These are phyloP conservation scores for Philypnodon macrostomus DNA, from an alignment of 2,797 vertebrate species.

Conservation along the genomic window DNA sequence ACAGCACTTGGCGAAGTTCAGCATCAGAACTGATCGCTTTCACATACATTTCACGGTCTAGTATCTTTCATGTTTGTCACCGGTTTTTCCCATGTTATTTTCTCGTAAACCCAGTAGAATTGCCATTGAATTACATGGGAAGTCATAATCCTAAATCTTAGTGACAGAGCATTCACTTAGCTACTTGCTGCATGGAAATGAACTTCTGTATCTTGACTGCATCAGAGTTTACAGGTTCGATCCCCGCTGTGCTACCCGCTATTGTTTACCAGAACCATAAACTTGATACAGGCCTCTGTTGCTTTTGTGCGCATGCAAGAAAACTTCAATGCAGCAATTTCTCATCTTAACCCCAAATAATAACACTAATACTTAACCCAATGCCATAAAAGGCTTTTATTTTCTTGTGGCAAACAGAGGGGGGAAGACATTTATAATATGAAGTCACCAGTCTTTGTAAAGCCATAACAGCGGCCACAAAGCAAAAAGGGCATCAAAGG, in stretches of 20 bases:
- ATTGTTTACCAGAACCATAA: constrained; percentile 67
- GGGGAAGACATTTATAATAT: constrained; percentile 72
- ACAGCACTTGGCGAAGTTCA: constrained; percentile 23
- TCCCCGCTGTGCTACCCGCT: constrained; percentile 54
- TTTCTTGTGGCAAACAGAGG: constrained; percentile 65
- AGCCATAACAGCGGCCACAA: constrained; percentile 48
- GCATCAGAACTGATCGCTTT: constrained; percentile 4
- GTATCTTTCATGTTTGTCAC: constrained; percentile 20
- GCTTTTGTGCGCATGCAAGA: constrained; percentile 62
- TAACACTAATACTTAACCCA: constrained; percentile 66
- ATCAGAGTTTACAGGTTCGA: constrained; percentile 59
- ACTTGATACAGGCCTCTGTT: constrained; percentile 55
- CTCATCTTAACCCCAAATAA: constrained; percentile 68
- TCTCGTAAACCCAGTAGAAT: constrained; percentile 44
- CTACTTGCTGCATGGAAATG: constrained; percentile 56
- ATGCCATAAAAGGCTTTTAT: constrained; percentile 59
- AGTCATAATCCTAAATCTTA: constrained; percentile 57
- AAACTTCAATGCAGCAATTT: constrained; percentile 63
- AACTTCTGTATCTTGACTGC: constrained; percentile 60
- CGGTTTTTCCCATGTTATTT: constrained; percentile 45
- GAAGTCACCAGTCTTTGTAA: constrained; percentile 72
- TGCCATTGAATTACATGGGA: constrained; percentile 48
- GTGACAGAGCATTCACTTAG: constrained; percentile 51
- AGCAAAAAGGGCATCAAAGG: constrained; percentile 71
- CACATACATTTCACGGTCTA: constrained; percentile 21